phyloP scores from a whole-genome alignment of 2,113 vertebrate genomes.

The Sturnira hondurensis region DNA sequence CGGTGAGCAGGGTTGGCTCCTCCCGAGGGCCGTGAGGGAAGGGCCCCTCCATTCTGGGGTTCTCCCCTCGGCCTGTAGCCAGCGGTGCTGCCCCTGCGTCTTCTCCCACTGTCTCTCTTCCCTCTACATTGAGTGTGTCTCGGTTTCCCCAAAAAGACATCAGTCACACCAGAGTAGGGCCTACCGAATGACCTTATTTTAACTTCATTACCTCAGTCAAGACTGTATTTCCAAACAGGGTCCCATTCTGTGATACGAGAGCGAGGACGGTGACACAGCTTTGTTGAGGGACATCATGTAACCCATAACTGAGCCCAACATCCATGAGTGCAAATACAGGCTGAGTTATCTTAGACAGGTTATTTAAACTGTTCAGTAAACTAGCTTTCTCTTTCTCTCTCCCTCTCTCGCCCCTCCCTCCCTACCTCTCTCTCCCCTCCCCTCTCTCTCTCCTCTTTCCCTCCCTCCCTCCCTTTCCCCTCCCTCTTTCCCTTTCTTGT shows the following conservation, averaged over 20 bases:
- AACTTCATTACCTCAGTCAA: background rate
- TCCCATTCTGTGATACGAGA: background rate
- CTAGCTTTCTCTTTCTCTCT: no score
- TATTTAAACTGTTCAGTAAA: background rate
- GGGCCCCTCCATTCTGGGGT: no score
- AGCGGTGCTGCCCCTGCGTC: background rate
- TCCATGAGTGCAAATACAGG: background rate
- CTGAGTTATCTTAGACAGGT: background rate
- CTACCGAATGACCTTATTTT: background rate
- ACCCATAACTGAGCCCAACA: background rate
- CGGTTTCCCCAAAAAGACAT: background rate
- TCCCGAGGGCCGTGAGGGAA: no score
- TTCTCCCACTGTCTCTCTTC: background rate
- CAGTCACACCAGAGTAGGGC: background rate
- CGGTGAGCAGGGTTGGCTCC: rapidly evolving
- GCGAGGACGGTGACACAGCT: background rate
- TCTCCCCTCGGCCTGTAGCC: background rate
- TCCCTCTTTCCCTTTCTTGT: no score
- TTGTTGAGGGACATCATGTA: background rate
- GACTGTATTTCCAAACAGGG: background rate
- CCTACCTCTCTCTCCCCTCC: no score
- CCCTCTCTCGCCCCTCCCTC: no score
- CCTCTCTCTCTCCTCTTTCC: no score
- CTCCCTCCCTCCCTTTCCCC: no score
- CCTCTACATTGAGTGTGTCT: background rate